phyloP scores from a whole-genome alignment of 2,113 vertebrate genomes.

The Circaetus cinerascens region DNA sequence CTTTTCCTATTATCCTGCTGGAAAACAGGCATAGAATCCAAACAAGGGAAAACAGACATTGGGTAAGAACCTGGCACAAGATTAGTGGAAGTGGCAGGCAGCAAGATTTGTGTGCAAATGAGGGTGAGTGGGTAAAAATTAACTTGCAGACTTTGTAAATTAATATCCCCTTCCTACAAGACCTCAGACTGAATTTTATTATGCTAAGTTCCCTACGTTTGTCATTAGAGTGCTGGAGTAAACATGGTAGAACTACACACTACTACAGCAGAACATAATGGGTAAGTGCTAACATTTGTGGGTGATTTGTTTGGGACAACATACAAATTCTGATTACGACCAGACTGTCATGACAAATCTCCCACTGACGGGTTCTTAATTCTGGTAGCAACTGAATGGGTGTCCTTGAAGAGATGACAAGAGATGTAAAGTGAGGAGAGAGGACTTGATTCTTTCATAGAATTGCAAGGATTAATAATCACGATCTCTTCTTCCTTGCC shows the following conservation, averaged over 20 bases:
- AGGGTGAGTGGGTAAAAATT: not conserved
- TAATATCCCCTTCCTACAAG: not conserved
- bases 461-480: not conserved
- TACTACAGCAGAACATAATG: not conserved
- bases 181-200: not conserved
- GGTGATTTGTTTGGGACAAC: not conserved
- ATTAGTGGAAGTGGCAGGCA: not conserved
- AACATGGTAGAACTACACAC: not conserved
- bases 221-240: not conserved
- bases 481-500: not conserved
- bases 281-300: not conserved
- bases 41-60: not conserved
- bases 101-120: not conserved
- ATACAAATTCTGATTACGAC: not conserved
- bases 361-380: not conserved
- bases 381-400: not conserved
- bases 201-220: not conserved
- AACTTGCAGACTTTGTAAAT: not conserved
- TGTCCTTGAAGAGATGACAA: not conserved
- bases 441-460: not conserved
- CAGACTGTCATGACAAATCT: not conserved
- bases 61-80: not conserved
- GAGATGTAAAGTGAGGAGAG: not conserved
- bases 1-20: not conserved
- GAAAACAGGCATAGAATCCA: not conserved